phyloP scores from a whole-genome alignment of 2,113 vertebrate species.

The Romanogobio albipinnatus region DNA sequence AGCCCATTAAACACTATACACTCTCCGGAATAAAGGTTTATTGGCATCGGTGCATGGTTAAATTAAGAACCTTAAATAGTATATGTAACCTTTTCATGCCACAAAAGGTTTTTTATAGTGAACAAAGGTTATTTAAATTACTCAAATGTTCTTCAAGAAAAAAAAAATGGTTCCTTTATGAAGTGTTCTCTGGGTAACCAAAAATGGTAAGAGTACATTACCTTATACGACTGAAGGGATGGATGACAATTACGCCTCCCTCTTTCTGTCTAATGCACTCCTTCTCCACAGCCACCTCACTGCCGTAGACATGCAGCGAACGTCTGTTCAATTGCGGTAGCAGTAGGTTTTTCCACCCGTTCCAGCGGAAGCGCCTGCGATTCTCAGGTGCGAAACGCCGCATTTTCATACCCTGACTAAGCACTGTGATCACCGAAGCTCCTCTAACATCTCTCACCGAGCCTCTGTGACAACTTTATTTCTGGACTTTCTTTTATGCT shows the following conservation, averaged over 20 bases:
- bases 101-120: too few relatives aligned
- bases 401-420: conserved; percentile 61
- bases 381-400: conserved; percentile 63
- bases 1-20: too few relatives aligned
- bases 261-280: conserved; percentile 73
- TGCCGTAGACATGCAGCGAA: conserved; percentile 78
- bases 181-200: too few relatives aligned
- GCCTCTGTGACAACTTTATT: conserved; percentile 63
- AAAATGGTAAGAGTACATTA: conserved; percentile 51
- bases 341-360: conserved; percentile 72
- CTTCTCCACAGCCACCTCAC: conserved; percentile 77
- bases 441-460: conserved; percentile 45
- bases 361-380: conserved; percentile 60
- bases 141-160: too few relatives aligned
- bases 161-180: too few relatives aligned
- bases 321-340: conserved; percentile 77
- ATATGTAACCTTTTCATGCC: too few relatives aligned
- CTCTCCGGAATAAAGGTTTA: too few relatives aligned
- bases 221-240: conserved; percentile 79
- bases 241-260: conserved; percentile 75
- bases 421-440: conserved; percentile 35
- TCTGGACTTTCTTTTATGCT: conserved; percentile 55
- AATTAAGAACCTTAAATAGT: too few relatives aligned
- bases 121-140: too few relatives aligned
- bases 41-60: too few relatives aligned